A percentile compares a stretch with the other conserved stretches of the same genome.
Conservation (phyloP, 2,797 vertebrate genomes). For the Chromis chromis region DNA sequence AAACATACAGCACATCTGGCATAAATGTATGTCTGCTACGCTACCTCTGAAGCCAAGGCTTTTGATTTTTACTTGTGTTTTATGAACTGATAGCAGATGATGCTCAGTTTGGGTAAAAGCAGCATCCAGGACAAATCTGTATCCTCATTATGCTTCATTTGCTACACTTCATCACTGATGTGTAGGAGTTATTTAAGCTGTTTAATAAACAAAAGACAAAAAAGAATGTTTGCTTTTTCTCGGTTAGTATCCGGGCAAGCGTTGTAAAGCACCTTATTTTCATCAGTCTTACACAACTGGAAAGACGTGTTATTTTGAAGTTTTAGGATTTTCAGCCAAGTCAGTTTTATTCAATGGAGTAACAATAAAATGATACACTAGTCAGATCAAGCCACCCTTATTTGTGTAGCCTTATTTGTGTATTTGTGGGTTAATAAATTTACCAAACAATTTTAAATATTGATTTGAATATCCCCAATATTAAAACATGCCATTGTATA, state of each 20-base stretch:
- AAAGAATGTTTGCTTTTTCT: not conserved
- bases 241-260: not conserved
- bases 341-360: not conserved
- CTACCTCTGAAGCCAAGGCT: conserved; percentile 7
- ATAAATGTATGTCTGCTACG: conserved; percentile 14
- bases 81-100: conserved; percentile 13
- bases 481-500: too few relatives aligned
- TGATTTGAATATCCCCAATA: too few relatives aligned
- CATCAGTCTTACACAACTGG: not conserved
- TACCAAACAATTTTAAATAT: too few relatives aligned
- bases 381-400: too few relatives aligned
- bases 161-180: not conserved
- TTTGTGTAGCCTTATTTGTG: too few relatives aligned
- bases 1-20: conserved; percentile 20
- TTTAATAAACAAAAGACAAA: conserved; percentile 2
- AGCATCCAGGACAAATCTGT: not conserved
- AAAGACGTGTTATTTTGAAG: not conserved
- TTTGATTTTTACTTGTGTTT: conserved; percentile 11
- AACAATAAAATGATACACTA: not conserved
- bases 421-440: too few relatives aligned
- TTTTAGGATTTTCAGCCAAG: not conserved
- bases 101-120: conserved; percentile 5
- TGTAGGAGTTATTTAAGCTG: conserved; percentile 2
- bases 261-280: not conserved
- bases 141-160: not conserved